phyloP scores from a whole-genome alignment of 2,113 vertebrate genomes.

The Aptenodytes patagonicus region DNA sequence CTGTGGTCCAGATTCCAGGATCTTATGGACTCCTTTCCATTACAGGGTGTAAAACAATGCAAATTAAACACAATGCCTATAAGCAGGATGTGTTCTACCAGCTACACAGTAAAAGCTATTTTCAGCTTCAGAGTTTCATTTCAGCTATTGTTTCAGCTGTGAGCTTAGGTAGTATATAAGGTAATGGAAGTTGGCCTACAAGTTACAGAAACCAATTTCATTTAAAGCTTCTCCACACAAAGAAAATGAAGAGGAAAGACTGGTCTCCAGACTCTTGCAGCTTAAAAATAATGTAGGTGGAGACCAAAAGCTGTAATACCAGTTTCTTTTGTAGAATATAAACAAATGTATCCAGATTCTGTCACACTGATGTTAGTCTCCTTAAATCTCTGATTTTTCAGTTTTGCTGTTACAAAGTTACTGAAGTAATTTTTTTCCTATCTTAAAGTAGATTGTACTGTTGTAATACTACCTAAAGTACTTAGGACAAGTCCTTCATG shows the following conservation, averaged over 20 bases:
- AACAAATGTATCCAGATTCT: neutral
- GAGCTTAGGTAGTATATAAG: neutral
- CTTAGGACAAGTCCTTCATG: neutral
- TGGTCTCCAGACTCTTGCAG: neutral
- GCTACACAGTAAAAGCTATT: neutral
- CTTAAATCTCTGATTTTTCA: neutral
- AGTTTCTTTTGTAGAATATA: neutral
- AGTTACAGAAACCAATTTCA: neutral
- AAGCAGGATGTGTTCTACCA: neutral
- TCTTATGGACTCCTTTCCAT: conserved; percentile 28
- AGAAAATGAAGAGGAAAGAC: neutral
- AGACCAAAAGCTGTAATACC: neutral
- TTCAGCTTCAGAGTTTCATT: neutral
- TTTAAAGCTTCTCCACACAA: neutral
- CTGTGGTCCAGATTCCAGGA: conserved; percentile 18
- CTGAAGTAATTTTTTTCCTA: neutral
- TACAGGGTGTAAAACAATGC: conserved; percentile 17
- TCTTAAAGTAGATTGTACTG: neutral
- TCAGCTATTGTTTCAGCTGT: neutral
- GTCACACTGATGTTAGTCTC: neutral
- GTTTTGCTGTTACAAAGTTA: neutral
- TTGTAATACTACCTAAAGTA: neutral
- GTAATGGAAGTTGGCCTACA: neutral
- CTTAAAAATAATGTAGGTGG: neutral
- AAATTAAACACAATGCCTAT: neutral